These are phyloP conservation scores for Syritta pipiens DNA, from an alignment of 2,888 invertebrate genomes.

Conservation along the genomic window DNA sequence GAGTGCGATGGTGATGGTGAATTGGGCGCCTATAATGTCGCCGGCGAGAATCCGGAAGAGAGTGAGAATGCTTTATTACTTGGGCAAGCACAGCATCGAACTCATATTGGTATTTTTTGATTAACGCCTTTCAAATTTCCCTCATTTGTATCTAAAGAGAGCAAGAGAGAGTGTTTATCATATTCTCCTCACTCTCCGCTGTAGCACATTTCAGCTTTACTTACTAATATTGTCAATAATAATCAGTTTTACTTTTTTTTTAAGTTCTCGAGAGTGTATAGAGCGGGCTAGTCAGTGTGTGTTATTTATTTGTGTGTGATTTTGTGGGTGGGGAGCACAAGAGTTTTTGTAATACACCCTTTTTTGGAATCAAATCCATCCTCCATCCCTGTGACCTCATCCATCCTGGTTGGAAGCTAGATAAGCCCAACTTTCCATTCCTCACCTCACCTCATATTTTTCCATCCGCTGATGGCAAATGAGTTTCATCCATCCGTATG, in stretches of 20 bases:
- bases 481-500: conserved; percentile 32
- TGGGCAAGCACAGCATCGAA: conserved; percentile 79
- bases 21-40: conserved; percentile 75
- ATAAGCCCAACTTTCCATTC: neutral
- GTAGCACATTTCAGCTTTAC: conserved; percentile 69
- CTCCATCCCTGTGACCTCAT: conserved; percentile 21
- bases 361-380: too few species aligned
- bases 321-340: conserved; percentile 1
- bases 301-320: conserved; percentile 29
- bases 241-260: conserved; percentile 15
- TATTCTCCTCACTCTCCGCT: conserved; percentile 51
- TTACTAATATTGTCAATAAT: conserved; percentile 52
- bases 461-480: conserved; percentile 24
- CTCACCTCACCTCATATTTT: conserved; percentile 42
- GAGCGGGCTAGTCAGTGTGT: conserved; percentile 16
- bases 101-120: conserved; percentile 79
- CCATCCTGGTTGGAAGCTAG: conserved; percentile 3
- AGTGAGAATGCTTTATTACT: conserved; percentile 80
- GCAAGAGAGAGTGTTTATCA: conserved; percentile 45
- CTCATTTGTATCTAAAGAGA: conserved; percentile 70
- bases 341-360: too few species aligned
- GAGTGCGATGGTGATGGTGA: conserved; percentile 78
- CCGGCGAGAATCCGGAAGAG: conserved; percentile 79
- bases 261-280: neutral
- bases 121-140: conserved; percentile 76